Base-by-base conservation (phyloP, 2,113 vertebrate species). In the Blennius ocellaris region DNA sequence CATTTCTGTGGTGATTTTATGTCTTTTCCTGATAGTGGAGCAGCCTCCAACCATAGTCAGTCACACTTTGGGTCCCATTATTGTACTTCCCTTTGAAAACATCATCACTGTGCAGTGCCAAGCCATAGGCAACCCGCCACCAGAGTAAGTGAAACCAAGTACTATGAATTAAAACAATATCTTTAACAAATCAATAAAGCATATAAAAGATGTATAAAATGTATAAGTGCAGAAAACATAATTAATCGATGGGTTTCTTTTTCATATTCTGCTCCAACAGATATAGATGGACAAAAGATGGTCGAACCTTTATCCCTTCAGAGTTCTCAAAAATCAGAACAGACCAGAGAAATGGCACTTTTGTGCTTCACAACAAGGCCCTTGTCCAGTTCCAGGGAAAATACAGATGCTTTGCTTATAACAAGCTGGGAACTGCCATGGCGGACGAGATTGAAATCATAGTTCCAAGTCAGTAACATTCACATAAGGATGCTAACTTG, bases 381-480 rank as follows among this genome's bases (percentile, higher is more conserved):
- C 88, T 96, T 36, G 61, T 71, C 12, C 57, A 81, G 56, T 96
- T 95, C 51, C 93, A 95, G 79, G 98, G 98, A 40, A 97, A 89
- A 87, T 99, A 98, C n/a, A 93, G 93, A 60, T 99, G 98, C 78
- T 96, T 93, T n/a, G 97, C 96, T 1, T 94, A 92, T 6, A 99
- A 99, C 38, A 68, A 87, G 15, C 76, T 98, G 50, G 98, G 98
- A 50, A 94, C 94, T 1, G 95, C 97, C 43, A 92, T 98, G 88
- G 97, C 98, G 10, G 93, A 96, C 39, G 96, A 97, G 82, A 95
- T 95, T 0, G 88, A 95, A 12, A 90, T 99, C 3, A 92, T 93
- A 52, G 95, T 96, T 74, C 92, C 95, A 75, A 90, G 98, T 99
- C 91, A 95, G 96, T 91, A 53, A 15, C 9, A 5, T 11, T 47